These are phyloP conservation scores for Cranoglanis bouderius DNA, from an alignment of 2,113 vertebrate genomes.

Conservation along the genomic window DNA sequence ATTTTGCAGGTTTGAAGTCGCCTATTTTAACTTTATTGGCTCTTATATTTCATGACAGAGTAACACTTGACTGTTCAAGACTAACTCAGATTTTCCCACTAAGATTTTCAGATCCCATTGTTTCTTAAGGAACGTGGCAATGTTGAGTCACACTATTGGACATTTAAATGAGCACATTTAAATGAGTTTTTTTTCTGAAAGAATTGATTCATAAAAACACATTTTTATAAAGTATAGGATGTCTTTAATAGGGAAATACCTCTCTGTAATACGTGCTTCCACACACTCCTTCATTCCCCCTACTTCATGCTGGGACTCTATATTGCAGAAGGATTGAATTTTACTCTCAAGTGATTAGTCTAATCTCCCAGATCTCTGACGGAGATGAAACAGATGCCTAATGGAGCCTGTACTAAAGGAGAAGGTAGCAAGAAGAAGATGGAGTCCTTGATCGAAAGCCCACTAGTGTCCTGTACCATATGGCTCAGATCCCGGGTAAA, in stretches of 20 bases:
- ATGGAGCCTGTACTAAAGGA: constrained; percentile 45
- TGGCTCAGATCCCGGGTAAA: constrained; percentile 32
- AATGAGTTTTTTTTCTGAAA: not conserved
- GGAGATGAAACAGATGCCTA: constrained; percentile 56
- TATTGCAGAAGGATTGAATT: constrained; percentile 61
- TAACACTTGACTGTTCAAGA: not conserved
- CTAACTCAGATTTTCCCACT: not conserved
- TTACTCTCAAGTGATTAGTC: constrained; percentile 61
- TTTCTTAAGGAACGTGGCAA: not conserved
- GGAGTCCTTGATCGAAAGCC: constrained; percentile 14
- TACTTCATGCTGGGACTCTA: constrained; percentile 42
- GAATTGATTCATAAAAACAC: not conserved
- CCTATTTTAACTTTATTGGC: not conserved
- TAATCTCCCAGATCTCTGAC: constrained; percentile 56
- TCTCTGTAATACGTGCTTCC: not conserved
- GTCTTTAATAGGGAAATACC: not conserved
- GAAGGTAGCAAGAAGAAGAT: constrained; percentile 43
- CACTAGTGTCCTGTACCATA: constrained; percentile 14
- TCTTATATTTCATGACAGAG: not conserved
- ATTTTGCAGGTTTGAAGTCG: not conserved
- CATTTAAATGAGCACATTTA: not conserved
- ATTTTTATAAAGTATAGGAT: not conserved
- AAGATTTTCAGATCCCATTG: not conserved
- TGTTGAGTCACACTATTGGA: not conserved
- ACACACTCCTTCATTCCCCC: not conserved